These are phyloP conservation scores for Babylonia areolata DNA, from an alignment of 1,140 invertebrate genomes.

Conservation along the genomic window DNA sequence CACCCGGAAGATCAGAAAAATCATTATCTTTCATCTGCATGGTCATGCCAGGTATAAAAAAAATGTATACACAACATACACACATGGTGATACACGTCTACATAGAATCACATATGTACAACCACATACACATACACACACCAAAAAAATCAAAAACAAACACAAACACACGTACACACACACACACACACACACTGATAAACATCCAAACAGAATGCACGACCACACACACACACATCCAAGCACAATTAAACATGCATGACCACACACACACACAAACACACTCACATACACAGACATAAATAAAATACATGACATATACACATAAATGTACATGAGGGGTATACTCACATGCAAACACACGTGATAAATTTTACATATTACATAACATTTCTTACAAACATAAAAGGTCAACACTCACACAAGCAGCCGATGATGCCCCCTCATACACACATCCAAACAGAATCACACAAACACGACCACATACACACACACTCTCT, in stretches of 20 bases:
- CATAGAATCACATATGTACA: not conserved
- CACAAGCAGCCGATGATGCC: too few species aligned
- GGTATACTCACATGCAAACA: too few species aligned
- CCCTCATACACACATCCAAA: not conserved
- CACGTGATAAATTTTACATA: too few species aligned
- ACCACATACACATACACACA: not conserved
- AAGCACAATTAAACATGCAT: not conserved
- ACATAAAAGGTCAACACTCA: not conserved
- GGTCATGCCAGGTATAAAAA: too few species aligned
- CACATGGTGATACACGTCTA: not conserved
- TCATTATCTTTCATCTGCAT: too few species aligned
- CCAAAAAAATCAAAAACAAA: not conserved
- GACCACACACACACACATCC: not conserved
- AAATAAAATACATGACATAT: too few species aligned
- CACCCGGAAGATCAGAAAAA: too few species aligned
- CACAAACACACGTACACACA: not conserved
- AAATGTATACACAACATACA: not conserved
- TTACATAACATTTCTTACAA: too few species aligned
- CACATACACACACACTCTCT: slow-evolving; percentile 1
- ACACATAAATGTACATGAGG: too few species aligned
- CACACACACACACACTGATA: not conserved
- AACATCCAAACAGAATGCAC: not conserved
- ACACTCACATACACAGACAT: too few species aligned
- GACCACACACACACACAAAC: not conserved
- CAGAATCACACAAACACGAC: not conserved